A percentile compares a stretch with the other conserved stretches of the same genome.
These are phyloP conservation scores for Paedocypris sp. DNA, from an alignment of 2,113 vertebrate genomes.

Conservation along the genomic window DNA sequence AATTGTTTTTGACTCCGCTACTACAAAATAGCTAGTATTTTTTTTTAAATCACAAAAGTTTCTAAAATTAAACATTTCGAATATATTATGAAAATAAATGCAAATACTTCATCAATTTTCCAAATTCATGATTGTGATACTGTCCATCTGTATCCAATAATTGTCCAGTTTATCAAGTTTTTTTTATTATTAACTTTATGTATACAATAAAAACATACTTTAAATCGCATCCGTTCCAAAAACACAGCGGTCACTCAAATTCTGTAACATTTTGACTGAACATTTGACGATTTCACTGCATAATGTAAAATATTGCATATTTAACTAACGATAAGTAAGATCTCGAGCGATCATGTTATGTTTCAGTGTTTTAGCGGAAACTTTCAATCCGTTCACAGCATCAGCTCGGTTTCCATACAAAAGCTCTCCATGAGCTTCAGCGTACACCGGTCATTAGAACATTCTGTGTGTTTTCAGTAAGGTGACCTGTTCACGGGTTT, in stretches of 20 bases:
- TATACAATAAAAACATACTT: not conserved
- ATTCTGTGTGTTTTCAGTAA: not conserved
- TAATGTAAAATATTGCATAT: conserved; percentile 8
- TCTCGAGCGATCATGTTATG: conserved; percentile 5
- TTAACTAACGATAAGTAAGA: conserved; percentile 14
- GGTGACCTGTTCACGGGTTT: conserved; percentile 13
- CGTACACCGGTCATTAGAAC: not conserved
- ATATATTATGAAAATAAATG: too few species aligned
- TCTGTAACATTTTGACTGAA: not conserved
- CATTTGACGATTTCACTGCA: too few species aligned
- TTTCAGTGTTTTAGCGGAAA: not conserved
- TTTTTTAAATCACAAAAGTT: too few species aligned
- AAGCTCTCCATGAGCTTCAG: not conserved
- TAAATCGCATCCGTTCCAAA: not conserved
- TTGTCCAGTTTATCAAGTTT: too few species aligned
- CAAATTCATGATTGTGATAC: too few species aligned
- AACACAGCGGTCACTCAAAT: not conserved
- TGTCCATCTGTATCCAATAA: too few species aligned
- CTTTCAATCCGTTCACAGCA: not conserved
- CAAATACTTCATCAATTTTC: too few species aligned
- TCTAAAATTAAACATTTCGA: too few species aligned
- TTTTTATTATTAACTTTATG: too few species aligned
- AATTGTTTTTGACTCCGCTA: too few species aligned
- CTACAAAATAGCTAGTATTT: too few species aligned
- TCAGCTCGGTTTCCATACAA: too few species aligned